A percentile compares a stretch with the other conserved stretches of the same genome.
phyloP scores from a whole-genome alignment of 2,113 vertebrate species.

The Anarrhichthys ocellatus region DNA sequence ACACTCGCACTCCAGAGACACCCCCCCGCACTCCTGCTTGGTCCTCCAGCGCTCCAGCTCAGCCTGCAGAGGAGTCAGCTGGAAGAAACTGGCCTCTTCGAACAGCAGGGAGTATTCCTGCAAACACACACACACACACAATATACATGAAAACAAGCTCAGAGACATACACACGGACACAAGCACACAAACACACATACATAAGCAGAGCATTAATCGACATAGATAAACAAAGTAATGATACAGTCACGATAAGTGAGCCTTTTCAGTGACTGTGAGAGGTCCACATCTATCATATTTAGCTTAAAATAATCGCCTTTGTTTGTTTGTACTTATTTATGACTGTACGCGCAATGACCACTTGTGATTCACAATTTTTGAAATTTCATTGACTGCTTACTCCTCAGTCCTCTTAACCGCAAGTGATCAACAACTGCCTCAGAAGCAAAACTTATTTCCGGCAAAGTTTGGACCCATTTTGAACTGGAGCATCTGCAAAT shows the following conservation, averaged over 20 bases:
- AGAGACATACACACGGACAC: slow-evolving; percentile 12
- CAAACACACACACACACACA: slow-evolving; percentile 33
- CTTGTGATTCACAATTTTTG: too few species aligned
- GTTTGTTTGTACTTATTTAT: too few species aligned
- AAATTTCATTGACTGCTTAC: too few species aligned
- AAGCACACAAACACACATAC: background rate
- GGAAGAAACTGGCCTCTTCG: slow-evolving; percentile 96
- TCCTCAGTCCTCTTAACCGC: too few species aligned
- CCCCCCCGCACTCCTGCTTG: slow-evolving; percentile 84
- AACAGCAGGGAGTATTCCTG: slow-evolving; percentile 96
- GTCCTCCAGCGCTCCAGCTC: slow-evolving; percentile 93
- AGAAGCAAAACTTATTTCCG: too few species aligned
- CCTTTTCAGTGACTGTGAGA: background rate
- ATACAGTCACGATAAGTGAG: background rate
- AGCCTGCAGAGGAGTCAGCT: slow-evolving; percentile 91
- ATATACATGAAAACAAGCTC: background rate
- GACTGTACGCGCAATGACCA: too few species aligned
- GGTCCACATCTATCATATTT: background rate
- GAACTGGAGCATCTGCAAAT: too few species aligned
- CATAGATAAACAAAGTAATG: background rate
- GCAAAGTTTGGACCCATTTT: too few species aligned
- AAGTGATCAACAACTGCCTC: too few species aligned
- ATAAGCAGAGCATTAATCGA: background rate
- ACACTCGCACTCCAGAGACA: slow-evolving; percentile 89
- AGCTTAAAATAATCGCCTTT: too few species aligned